A percentile compares a stretch with the other conserved stretches of the same genome.
phyloP scores from a whole-genome alignment of 2,113 vertebrate genomes.

The Tetraodon nigroviridis region DNA sequence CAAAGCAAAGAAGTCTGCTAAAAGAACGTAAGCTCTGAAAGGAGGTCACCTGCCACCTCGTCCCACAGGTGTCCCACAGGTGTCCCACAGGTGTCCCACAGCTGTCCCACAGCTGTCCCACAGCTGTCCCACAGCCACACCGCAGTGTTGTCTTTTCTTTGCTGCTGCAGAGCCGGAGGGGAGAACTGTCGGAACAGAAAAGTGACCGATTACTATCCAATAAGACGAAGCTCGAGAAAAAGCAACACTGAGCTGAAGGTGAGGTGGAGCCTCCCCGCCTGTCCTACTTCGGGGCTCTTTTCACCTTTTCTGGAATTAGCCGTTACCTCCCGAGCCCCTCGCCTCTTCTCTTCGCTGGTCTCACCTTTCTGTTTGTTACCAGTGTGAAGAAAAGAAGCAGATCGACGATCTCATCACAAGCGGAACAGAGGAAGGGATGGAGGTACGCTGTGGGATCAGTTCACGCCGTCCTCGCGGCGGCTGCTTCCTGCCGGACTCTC shows the following conservation, averaged over 20 bases:
- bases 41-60: not conserved
- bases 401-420: slow-evolving; percentile 88
- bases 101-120: too few relatives aligned
- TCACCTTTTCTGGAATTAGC: too few relatives aligned
- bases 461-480: too few relatives aligned
- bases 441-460: slow-evolving; percentile 70
- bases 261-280: too few relatives aligned
- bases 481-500: too few relatives aligned
- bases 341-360: not conserved
- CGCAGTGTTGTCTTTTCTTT: not conserved
- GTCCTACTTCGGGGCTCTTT: too few relatives aligned
- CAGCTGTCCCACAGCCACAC: not conserved
- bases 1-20: slow-evolving; percentile 73
- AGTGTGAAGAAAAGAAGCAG: slow-evolving; percentile 89
- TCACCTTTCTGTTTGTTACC: slow-evolving; percentile 35
- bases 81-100: not conserved
- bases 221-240: slow-evolving; percentile 90
- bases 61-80: not conserved
- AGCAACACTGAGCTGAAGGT: slow-evolving; percentile 92
- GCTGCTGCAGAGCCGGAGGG: slow-evolving; percentile 42
- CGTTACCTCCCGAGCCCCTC: too few relatives aligned
- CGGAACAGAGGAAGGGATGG: slow-evolving; percentile 93
- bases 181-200: slow-evolving; percentile 83
- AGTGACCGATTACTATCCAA: slow-evolving; percentile 92
- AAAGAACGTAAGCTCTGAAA: slow-evolving; percentile 74